Evolutionary conservation across 2,113 vertebrate species (phyloP).

Genomic region (Butastur rufipennis): DNA sequence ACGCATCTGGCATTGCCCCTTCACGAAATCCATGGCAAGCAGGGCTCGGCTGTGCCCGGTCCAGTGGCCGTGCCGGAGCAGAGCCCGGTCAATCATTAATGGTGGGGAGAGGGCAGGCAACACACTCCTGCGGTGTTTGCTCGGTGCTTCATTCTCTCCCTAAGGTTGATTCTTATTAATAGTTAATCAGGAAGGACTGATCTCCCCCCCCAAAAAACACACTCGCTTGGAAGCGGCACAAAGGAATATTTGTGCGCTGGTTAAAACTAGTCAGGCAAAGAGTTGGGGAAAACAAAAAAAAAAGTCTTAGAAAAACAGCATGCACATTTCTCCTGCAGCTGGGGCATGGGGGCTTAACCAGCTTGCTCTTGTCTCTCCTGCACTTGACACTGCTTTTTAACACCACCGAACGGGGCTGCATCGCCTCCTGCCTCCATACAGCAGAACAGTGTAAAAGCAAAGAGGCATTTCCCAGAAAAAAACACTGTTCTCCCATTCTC

Average conservation of each 20-base stretch:
- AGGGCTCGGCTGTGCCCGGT: neutral
- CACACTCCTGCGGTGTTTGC: fast-evolving
- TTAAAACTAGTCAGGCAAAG: neutral
- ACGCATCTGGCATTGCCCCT: neutral
- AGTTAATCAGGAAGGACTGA: neutral
- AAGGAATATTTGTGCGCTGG: neutral
- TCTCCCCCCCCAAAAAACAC: neutral
- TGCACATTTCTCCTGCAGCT: neutral
- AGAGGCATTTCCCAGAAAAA: neutral
- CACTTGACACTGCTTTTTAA: fast-evolving
- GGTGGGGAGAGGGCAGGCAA: neutral
- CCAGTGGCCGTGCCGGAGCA: fast-evolving
- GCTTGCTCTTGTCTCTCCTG: neutral
- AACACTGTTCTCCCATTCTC: fast-evolving
- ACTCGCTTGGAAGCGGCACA: neutral
- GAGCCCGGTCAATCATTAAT: neutral
- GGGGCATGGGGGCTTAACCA: neutral
- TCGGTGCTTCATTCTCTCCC: fast-evolving
- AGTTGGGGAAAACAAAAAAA: neutral
- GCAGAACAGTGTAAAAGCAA: fast-evolving
- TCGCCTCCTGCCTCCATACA: neutral
- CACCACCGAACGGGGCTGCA: neutral
- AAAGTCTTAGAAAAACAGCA: neutral
- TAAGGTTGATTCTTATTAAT: neutral
- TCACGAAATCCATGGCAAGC: fast-evolving